Conservation (phyloP, 2,888 invertebrate species). For the Chouioia cunea region DNA sequence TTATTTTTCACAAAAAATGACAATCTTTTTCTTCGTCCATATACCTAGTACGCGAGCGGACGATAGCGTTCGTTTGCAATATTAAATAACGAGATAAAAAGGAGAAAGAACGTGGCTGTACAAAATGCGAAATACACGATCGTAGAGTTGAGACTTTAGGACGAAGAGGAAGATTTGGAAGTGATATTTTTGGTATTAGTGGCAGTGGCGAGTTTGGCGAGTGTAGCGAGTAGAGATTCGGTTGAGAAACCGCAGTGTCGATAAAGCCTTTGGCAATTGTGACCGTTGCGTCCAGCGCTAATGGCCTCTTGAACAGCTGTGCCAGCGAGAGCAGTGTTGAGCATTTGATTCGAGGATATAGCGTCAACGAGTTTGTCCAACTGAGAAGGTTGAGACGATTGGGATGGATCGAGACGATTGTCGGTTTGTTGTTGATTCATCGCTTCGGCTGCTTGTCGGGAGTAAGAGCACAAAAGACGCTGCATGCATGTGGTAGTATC, state of each 20-base stretch:
- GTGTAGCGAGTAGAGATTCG: slow-evolving; percentile 62
- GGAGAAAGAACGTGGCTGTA: too few relatives aligned
- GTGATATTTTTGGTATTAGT: slow-evolving; percentile 16
- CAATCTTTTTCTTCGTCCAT: background rate
- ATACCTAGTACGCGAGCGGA: background rate
- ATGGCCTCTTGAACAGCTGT: slow-evolving; percentile 72
- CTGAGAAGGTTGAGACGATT: slow-evolving; percentile 51
- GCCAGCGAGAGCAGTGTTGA: slow-evolving; percentile 68
- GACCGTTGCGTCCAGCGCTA: slow-evolving; percentile 66
- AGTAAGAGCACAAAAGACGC: slow-evolving; percentile 76
- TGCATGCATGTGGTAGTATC: slow-evolving; percentile 76
- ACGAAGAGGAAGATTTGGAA: background rate
- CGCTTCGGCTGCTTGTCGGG: slow-evolving; percentile 74
- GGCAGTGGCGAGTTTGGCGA: slow-evolving; percentile 58
- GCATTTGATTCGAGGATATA: slow-evolving; percentile 62
- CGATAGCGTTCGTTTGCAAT: background rate
- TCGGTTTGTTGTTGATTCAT: slow-evolving; percentile 50
- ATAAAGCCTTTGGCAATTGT: slow-evolving; percentile 68
- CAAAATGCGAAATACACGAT: too few relatives aligned
- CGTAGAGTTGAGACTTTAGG: too few relatives aligned
- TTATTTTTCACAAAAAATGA: slow-evolving; percentile 36
- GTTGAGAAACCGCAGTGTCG: slow-evolving; percentile 69
- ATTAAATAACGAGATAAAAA: too few relatives aligned
- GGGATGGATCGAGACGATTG: slow-evolving; percentile 46
- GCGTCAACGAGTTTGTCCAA: slow-evolving; percentile 61